phyloP scores from a whole-genome alignment of 2,113 vertebrate genomes.

The Paradoxurus hermaphroditus region DNA sequence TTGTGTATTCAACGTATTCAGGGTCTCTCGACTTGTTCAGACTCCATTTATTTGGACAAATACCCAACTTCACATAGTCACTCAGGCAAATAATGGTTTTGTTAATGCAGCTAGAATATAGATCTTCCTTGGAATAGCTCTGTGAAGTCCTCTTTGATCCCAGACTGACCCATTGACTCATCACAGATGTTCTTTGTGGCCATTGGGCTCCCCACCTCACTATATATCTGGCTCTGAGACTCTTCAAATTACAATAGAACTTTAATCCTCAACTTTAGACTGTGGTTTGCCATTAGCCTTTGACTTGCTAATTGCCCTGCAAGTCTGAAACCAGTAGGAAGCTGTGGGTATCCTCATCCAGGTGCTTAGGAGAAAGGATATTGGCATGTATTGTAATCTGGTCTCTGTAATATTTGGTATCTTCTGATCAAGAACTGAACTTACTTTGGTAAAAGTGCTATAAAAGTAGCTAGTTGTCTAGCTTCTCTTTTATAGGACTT shows the following conservation, averaged over 20 bases:
- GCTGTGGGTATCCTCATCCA: no score
- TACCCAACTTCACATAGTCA: background rate
- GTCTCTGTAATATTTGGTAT: background rate
- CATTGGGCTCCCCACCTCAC: background rate
- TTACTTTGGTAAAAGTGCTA: background rate
- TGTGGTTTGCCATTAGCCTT: background rate
- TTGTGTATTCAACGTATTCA: background rate
- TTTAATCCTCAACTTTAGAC: background rate
- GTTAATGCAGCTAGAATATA: background rate
- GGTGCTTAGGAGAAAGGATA: no score
- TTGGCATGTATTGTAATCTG: background rate
- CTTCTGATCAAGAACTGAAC: background rate
- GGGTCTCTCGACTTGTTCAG: background rate
- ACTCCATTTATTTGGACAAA: background rate
- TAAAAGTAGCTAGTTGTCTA: background rate
- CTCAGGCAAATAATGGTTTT: background rate
- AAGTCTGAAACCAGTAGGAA: background rate
- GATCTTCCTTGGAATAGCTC: background rate
- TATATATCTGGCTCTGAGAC: background rate
- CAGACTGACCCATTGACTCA: background rate
- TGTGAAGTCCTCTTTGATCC: background rate
- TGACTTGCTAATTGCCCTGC: background rate
- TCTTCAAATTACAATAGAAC: background rate
- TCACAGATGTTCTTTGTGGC: accelerated
- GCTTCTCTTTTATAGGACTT: background rate